Evolutionary conservation across 2,888 invertebrate species (phyloP), one percentile per base, ranked within the genome.

Genomic region (Leuctra nigra): DNA sequence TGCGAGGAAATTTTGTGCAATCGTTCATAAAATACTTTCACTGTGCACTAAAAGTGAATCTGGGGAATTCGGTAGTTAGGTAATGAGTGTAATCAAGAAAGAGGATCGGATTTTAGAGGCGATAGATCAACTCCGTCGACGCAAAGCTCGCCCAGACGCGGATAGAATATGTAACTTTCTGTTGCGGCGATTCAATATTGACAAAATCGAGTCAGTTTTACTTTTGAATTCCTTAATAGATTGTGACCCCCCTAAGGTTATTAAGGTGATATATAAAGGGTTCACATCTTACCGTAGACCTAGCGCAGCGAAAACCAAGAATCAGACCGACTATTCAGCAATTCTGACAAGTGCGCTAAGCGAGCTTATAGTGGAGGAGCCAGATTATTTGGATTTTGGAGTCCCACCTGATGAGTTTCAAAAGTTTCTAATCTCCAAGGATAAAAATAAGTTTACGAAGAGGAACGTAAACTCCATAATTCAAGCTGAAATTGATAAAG

Each of bases 201-300:
- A 81, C 67, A 80, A 81, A 47, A 77, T 77, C 62, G 87, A 84
- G 63, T 83, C 85, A 16, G 83, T 81, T 68, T 76, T 82, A 59
- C 86, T 86, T 71, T 76, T 91, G 35, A 85, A 86, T 69, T 79
- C 81, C 69, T 81, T 91, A 66, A 81, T 89, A 13, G 84, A 84
- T 64, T 29, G 29, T 29, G 11, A 29, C 29, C 29, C 29, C 11
- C 29, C 29, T 29, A 6, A 83, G 65, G 84, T 91, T 55, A 80
- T 85, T 62, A 87, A 87, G 77, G 91, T 91, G 25, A 87, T 89
- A 68, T 91, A 90, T 71, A 91, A 91, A 74, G 90, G 90, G 66
- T 87, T 83, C 73, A 86, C 85, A 63, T 89, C 88, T 74, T 91
- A 91, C 70, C 78, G 91, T 66, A 89, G 79, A 81, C 79, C 73